Base-by-base conservation (phyloP, 1,140 invertebrate genomes). In the Muscidifurax raptorellus region DNA sequence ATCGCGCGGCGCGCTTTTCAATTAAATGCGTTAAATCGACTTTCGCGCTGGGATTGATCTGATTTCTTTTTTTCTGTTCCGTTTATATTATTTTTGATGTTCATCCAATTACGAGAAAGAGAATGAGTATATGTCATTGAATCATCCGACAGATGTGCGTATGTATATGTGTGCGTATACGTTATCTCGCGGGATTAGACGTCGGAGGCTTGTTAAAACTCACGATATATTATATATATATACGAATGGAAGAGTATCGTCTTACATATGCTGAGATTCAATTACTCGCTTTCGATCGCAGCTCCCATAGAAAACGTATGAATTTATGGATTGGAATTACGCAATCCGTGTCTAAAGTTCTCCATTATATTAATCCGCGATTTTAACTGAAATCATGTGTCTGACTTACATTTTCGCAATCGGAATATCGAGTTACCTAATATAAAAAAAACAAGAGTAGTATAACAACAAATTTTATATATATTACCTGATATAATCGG, bases 21-120 rank as follows among this genome's bases (percentile, higher is more conserved):
- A 84, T 84, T 79, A 72, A 59, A 64, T 32, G 10, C n/a, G n/a
- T 1, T n/a, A 84, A 84, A 84, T 84, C 52, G 75, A 32, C 12
- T 77, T 52, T 83, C 9, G 40, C 52, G 28, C 30, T 30, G 28
- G 36, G 32, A 83, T 28, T 66, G n/a, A 28, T 76, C 5, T n/a
- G 59, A 59, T 64, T 79, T 75, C 0, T 52, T 27, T 52, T 32
- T 28, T 59, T 44, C 40, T 10, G 22, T 76, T 52, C 13, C 9
- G 13, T 13, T 7, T 18, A 6, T 0, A 3, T 6, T 36, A 5
- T 47, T 22, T n/a, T 32, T 18, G 22, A 69, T 28, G 25, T 30
- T 69, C 13, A 28, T 28, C 67, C 67, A 18, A 18, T 28, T 18
- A 30, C 22, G 25, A n/a, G 10, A 4, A 30, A 28, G 10, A n/a